These are phyloP conservation scores for Orthosia gracilis DNA, from an alignment of 2,888 invertebrate species.

Conservation along the genomic window DNA sequence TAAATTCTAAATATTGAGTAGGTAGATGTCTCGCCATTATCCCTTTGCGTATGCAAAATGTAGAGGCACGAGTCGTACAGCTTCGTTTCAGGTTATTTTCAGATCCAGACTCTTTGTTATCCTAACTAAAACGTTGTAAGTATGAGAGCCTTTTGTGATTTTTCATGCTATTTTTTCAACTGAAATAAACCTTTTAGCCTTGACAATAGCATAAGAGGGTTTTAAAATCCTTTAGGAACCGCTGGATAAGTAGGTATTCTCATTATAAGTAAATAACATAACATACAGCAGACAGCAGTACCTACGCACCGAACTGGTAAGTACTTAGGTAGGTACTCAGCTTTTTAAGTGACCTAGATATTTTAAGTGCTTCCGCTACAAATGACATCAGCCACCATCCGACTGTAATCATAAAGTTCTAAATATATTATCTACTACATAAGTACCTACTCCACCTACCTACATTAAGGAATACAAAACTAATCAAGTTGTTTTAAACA, in stretches of 20 bases:
- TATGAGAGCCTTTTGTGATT: neutral
- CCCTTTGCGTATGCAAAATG: conserved; percentile 12
- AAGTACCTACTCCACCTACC: too few relatives aligned
- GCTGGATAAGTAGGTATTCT: neutral
- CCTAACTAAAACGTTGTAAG: neutral
- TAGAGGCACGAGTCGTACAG: neutral
- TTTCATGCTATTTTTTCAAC: neutral
- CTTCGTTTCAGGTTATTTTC: neutral
- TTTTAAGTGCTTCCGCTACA: neutral
- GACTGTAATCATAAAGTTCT: neutral
- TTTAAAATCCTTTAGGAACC: neutral
- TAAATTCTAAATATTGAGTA: neutral
- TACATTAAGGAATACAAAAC: neutral
- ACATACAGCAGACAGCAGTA: neutral
- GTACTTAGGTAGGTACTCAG: too few relatives aligned
- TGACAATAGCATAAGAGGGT: neutral
- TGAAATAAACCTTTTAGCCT: neutral
- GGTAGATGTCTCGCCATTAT: neutral
- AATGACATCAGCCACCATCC: neutral
- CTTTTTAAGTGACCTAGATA: neutral
- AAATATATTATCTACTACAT: neutral
- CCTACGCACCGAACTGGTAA: too few relatives aligned
- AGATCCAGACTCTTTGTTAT: neutral
- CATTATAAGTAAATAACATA: neutral
- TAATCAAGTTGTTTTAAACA: conserved; percentile 25